Base-by-base conservation (phyloP, 2,888 invertebrate genomes). In the Tetanocera ferruginea region DNA sequence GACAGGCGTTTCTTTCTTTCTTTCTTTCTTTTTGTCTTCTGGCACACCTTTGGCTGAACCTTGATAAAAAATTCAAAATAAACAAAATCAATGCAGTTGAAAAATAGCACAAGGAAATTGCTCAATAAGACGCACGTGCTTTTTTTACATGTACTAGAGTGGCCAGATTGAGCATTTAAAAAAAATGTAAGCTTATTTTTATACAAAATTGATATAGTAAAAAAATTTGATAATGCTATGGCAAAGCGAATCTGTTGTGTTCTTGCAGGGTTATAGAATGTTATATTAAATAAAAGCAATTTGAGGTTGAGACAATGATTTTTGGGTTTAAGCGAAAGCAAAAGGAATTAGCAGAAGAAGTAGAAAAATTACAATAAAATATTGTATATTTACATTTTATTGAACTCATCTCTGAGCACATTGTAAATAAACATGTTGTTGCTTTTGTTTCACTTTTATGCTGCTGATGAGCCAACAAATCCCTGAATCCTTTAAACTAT, bases 371-470 rank as follows among this genome's bases (percentile, higher is more conserved):
- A n/a, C n/a, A n/a, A 49, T 23, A 67, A 57, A 14, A 23, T 67
- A 1, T 23, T 60, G 19, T 9, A 83, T 83, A 84, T 80, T 84
- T 84, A 84, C 84, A 84, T 82, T 84, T 84, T 84, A 55, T 82
- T 81, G 72, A 84, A 74, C 71, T 83, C 82, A 79, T 80, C 80
- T 78, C 78, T 81, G 72, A 84, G 83, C 76, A 82, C 84, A 76
- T 82, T 76, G 69, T 82, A 83, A 34, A 84, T 81, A 78, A 84
- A 84, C 84, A 84, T 84, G 78, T 80, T 83, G 78, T 6, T 9
- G 25, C 0, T 19, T 34, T 31, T 55, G 34, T 8, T 17, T 69
- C 19, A 11, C 0, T 9, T 5, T 14, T 34, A 43, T 43, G 11
- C 43, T 43, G 43, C 43, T 14, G 43, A 14, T 43, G 11, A 43